Evolutionary conservation across 2,113 vertebrate genomes (phyloP).

Genomic region (Damaliscus lunatus): DNA sequence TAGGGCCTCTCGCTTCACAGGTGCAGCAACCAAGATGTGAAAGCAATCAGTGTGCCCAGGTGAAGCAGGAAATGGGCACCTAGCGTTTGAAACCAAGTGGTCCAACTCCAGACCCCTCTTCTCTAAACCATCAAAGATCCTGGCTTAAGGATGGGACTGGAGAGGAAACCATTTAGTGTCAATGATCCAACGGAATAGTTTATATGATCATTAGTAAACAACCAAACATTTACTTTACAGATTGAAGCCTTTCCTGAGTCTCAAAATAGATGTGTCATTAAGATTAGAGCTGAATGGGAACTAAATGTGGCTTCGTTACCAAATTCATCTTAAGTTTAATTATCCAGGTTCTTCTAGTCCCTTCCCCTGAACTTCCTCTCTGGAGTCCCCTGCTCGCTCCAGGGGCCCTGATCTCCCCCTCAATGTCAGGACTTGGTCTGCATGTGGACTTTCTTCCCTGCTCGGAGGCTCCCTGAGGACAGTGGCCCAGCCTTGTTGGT

Average conservation of each 20-base stretch:
- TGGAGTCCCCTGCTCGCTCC: fast-evolving
- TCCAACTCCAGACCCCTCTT: not conserved
- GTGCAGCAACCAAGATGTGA: not conserved
- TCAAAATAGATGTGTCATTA: not conserved
- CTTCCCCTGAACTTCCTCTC: not conserved
- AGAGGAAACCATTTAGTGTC: not conserved
- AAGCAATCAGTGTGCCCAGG: fast-evolving
- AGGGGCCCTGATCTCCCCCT: fast-evolving
- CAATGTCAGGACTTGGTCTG: not conserved
- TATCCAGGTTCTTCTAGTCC: not conserved
- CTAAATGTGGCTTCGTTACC: not conserved
- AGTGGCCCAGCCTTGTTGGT: fast-evolving
- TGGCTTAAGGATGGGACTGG: not conserved
- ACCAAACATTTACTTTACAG: not conserved
- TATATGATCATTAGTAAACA: not conserved
- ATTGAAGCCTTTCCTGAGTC: conserved; percentile 8
- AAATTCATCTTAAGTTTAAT: not conserved
- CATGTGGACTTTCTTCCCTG: not conserved
- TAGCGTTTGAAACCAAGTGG: not conserved
- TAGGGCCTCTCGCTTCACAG: not conserved
- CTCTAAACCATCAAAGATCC: not conserved
- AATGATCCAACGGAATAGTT: not conserved
- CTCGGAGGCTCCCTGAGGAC: fast-evolving
- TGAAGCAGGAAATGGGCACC: not conserved
- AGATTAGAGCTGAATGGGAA: not conserved